Base-by-base conservation (phyloP, 2,113 vertebrate genomes). In the Malaclemys terrapin region DNA sequence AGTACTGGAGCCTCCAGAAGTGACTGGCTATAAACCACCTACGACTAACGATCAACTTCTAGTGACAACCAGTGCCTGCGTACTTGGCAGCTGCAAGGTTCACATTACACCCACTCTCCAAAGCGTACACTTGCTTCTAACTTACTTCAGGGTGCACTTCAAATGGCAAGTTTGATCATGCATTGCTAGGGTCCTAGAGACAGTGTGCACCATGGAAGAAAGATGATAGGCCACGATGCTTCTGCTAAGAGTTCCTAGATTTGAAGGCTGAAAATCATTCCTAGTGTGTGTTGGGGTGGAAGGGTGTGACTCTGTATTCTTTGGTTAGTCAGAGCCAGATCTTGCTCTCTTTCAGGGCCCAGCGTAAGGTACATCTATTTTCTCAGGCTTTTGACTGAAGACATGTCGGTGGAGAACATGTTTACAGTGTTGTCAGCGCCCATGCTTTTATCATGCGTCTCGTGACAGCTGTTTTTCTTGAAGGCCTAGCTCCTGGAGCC, bases 361-460 rank as follows among this genome's bases (percentile, higher is more conserved):
- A 49, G 12, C 0, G 0, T 78, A 80, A 49, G 25, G 84, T 42
- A 50, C 31, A 86, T 79, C 42, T 79, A 0, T 10, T 92, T 45
- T 7, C 47, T 54, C 16, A 4, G 31, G 59, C 38, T 85, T 81
- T 24, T 50, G 65, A 47, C 27, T 47, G 38, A 8, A 59, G 75
- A 53, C 1, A 22, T 81, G 42, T 69, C 6, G 27, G 22, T 72
- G 31, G 45, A 80, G 82, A 65, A 80, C 0, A 11, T 6, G 22
- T 11, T 86, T 69, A 12, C 1, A 0, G 27, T 38, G 59, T 56
- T 0, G 0, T 6, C 84, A 47, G 3, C 3, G 29, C 9, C 1
- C 69, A 50, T 16, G 20, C 35, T 10, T n/a, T 47, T 79, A 75
- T 47, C 27, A 49, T 53, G 59, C 85, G 72, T 56, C 35, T 59